A percentile compares a stretch with the other conserved stretches of the same genome.
phyloP scores from a whole-genome alignment of 2,797 vertebrate genomes.

The Chromobotia macracanthus region DNA sequence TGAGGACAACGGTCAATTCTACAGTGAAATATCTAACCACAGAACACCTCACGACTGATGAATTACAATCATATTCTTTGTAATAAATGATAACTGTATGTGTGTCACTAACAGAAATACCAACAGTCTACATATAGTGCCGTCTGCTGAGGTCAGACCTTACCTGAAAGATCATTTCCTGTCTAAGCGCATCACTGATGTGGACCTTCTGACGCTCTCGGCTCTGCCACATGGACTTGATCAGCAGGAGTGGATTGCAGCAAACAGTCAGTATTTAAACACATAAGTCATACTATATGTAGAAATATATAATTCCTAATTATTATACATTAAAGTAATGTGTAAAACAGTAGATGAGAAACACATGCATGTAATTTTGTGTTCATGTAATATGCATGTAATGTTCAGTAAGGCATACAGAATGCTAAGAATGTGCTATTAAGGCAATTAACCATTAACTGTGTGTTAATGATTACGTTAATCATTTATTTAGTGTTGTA shows the following conservation, averaged over 20 bases:
- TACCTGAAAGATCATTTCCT: conserved; percentile 75
- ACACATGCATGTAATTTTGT: neutral
- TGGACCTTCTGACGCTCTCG: conserved; percentile 69
- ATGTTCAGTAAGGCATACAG: neutral
- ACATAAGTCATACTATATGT: too few species aligned
- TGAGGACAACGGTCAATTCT: too few species aligned
- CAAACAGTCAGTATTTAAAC: conserved; percentile 74
- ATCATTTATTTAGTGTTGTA: neutral
- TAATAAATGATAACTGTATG: too few species aligned
- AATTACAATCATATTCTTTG: too few species aligned
- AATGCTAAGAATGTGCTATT: conserved; percentile 27
- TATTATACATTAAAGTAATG: too few species aligned
- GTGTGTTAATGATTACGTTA: conserved; percentile 12
- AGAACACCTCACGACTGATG: too few species aligned
- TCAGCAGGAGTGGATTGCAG: conserved; percentile 79
- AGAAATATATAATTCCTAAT: too few species aligned
- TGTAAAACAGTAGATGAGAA: neutral
- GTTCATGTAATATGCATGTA: too few species aligned
- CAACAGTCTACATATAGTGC: conserved; percentile 53
- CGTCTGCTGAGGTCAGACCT: conserved; percentile 71
- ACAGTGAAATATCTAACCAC: too few species aligned
- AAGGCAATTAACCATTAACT: neutral
- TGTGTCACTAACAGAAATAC: conserved; percentile 58
- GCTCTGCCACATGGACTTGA: conserved; percentile 75
- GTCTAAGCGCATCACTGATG: conserved; percentile 70